A percentile compares a stretch with the other conserved stretches of the same genome.
phyloP scores from a whole-genome alignment of 1,140 invertebrate species.

The Campoletis sonorensis region DNA sequence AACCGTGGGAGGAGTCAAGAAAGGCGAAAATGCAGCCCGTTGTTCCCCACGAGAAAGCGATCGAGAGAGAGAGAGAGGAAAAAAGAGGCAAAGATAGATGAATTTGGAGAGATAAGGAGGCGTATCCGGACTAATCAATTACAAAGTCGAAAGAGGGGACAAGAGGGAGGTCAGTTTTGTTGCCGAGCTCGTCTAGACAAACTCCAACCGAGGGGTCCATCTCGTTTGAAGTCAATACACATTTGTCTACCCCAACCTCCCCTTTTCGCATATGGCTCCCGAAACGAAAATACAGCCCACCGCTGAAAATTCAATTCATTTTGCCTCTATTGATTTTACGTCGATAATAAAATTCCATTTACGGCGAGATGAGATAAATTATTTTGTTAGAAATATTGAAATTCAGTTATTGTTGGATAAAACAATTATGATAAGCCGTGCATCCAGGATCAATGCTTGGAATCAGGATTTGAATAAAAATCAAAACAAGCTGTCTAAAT shows the following conservation, averaged over 20 bases:
- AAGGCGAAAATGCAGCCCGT: constrained; percentile 11
- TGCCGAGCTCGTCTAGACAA: constrained; percentile 47
- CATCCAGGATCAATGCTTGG: no score
- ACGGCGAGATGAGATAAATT: neutral
- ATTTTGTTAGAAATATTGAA: no score
- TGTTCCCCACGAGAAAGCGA: constrained; percentile 5
- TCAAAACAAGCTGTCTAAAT: no score
- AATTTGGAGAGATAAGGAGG: constrained; percentile 71
- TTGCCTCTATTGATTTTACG: neutral
- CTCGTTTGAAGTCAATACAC: constrained; percentile 41
- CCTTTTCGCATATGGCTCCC: neutral
- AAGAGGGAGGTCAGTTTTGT: constrained; percentile 41
- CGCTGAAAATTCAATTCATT: constrained; percentile 10
- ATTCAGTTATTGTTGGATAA: no score
- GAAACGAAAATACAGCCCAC: constrained; percentile 21
- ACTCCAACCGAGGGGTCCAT: constrained; percentile 47
- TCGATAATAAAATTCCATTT: neutral
- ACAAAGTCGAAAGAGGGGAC: constrained; percentile 63
- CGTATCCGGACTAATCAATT: constrained; percentile 75
- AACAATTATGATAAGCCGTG: no score
- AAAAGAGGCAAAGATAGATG: constrained; percentile 59
- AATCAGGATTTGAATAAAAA: no score
- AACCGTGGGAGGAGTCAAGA: constrained; percentile 32
- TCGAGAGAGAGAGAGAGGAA: constrained; percentile 14
- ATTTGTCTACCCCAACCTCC: neutral